phyloP scores from a whole-genome alignment of 2,888 invertebrate genomes.

The Drosophila birchii region DNA sequence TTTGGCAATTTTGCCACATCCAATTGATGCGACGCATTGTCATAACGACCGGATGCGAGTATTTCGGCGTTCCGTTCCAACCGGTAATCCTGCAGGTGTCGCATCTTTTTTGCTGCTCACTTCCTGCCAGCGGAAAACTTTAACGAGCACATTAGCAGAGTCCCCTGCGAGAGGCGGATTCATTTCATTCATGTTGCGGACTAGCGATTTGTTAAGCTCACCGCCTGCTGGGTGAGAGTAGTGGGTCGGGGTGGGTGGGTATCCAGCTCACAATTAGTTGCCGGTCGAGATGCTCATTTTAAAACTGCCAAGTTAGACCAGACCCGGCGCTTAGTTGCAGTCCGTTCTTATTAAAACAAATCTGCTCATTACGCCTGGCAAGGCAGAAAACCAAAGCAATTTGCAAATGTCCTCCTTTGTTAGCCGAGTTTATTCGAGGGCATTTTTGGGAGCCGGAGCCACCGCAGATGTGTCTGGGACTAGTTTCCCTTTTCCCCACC shows the following conservation, averaged over 20 bases:
- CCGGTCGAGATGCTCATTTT: constrained; percentile 66
- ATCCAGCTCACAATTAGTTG: constrained; percentile 56
- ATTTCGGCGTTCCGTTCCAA: constrained; percentile 44
- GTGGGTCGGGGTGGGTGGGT: not conserved
- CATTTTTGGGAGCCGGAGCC: constrained; percentile 51
- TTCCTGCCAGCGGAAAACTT: constrained; percentile 77
- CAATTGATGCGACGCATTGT: constrained; percentile 69
- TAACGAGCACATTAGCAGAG: constrained; percentile 78
- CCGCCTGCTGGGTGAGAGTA: constrained; percentile 9
- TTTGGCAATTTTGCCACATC: constrained; percentile 80
- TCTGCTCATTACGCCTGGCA: constrained; percentile 73
- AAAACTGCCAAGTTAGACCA: constrained; percentile 64
- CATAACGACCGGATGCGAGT: constrained; percentile 81
- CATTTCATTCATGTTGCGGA: constrained; percentile 36
- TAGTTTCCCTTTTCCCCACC: constrained; percentile 57
- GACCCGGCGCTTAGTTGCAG: constrained; percentile 60
- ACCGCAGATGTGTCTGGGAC: constrained; percentile 57
- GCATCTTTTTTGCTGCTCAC: constrained; percentile 67
- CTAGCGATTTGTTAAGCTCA: constrained; percentile 57
- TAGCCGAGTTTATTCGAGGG: constrained; percentile 63
- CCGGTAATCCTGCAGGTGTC: constrained; percentile 59
- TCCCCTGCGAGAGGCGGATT: constrained; percentile 37
- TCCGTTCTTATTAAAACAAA: constrained; percentile 77
- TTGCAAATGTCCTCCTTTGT: constrained; percentile 80
- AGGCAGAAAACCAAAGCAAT: constrained; percentile 69